Conservation (phyloP, 2,113 vertebrate species). For the Origma solitaria region DNA sequence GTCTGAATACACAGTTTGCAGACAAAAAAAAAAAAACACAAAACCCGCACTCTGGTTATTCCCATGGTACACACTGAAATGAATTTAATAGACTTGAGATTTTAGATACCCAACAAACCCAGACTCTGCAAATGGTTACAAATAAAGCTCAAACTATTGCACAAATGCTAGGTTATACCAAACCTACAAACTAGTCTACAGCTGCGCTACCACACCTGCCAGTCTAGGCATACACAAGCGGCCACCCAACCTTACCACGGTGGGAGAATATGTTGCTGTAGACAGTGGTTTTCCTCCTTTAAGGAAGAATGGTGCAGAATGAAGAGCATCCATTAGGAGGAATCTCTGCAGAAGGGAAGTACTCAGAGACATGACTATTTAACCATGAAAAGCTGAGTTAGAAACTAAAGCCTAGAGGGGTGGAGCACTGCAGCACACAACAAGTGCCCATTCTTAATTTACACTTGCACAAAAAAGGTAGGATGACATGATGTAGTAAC, state of each 20-base stretch:
- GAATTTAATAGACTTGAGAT: background rate
- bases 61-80: background rate
- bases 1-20: slow-evolving; percentile 54
- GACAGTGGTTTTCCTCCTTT: slow-evolving; percentile 58
- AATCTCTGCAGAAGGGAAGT: slow-evolving; percentile 62
- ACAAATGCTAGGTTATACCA: background rate
- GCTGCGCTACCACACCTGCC: background rate
- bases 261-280: slow-evolving; percentile 7
- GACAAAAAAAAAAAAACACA: background rate
- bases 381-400: background rate
- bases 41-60: background rate
- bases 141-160: background rate
- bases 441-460: background rate
- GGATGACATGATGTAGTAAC: background rate
- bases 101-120: background rate
- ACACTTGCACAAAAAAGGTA: background rate
- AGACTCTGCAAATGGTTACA: background rate
- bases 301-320: slow-evolving; percentile 64
- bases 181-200: slow-evolving; percentile 31
- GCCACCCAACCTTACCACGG: slow-evolving; percentile 56
- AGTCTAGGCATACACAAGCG: slow-evolving; percentile 13
- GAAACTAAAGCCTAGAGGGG: background rate
- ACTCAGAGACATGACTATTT: slow-evolving; percentile 47
- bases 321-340: slow-evolving; percentile 51
- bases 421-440: background rate